Base-by-base conservation (phyloP, 2,888 invertebrate genomes). In the Entomobrya multifasciata region DNA sequence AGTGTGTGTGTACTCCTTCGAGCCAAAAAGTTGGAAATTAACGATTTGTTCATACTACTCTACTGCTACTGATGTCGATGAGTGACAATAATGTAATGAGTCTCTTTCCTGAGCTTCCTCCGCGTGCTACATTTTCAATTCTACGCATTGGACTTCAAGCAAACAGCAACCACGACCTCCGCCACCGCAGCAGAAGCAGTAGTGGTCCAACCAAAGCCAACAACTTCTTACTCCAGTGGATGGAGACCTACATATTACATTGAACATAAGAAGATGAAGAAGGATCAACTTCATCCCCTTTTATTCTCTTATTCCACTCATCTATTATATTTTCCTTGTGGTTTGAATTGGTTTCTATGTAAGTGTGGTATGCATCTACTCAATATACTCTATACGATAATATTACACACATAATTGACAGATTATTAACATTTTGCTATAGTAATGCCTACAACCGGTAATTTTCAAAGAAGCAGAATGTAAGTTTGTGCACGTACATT, bases 1-100 rank as follows among this genome's bases (percentile, higher is more conserved):
- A 83, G 30, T 15, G n/a, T n/a, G n/a, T n/a, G n/a, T n/a, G 36
- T 47, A 67, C 74, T 67, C 25, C 70, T 70, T 67, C 62, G 47
- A 76, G 65, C 67, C 62, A 74, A 74, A n/a, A n/a, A 84, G 74
- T 84, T 74, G 74, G 87, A 80, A 84, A 87, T 87, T 87, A 84
- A 87, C 80, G 84, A 87, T 87, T 87, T 80, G 80, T 80, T 83
- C 84, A 76, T 84, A 65, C 57, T 72, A n/a, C n/a, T n/a, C n/a
- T n/a, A n/a, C n/a, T n/a, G n/a, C n/a, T n/a, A n/a, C n/a, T n/a
- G n/a, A n/a, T n/a, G n/a, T n/a, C n/a, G 57, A 80, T 79, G 84
- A 87, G 87, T 87, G 87, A 84, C 87, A 87, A 87, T 87, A 87
- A 87, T 87, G 83, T 87, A 87, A 87, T 87, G 87, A 87, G 72